Evolutionary conservation across 2,888 invertebrate genomes (phyloP), one percentile per base, ranked within the genome.

Genomic region (Pocota personata): DNA sequence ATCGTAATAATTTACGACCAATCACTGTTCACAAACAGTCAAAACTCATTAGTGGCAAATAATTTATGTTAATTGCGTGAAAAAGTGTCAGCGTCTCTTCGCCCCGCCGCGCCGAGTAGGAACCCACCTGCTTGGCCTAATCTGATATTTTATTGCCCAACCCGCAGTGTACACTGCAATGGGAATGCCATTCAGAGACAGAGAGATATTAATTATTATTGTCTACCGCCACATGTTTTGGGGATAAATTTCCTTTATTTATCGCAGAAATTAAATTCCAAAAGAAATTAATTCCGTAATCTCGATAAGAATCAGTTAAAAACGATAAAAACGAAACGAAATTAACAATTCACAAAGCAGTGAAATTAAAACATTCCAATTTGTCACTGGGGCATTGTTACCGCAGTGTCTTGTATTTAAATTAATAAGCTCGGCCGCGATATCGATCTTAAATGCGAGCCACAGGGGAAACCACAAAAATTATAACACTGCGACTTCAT

Each of bases 21-120:
- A 79, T 79, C 78, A 79, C 71, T 79, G 78, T 79, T 79, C 78
- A 79, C 71, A 79, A 79, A 79, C 78, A 64, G 78, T 79, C 78
- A 79, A 79, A 79, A 79, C 78, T 79, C 78, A 79, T 79, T 79
- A 79, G 78, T 71, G 78, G 57, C 62, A 72, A 79, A 79, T 72
- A 79, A 79, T 79, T 79, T 79, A 79, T 79, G 78, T 79, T 72
- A 71, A 79, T 72, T 79, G 71, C 78, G 71, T 79, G 71, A 79
- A 79, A 79, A 79, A 79, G 78, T 79, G 72, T 72, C 71, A 57
- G 64, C 55, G 19, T 40, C 62, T 55, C 62, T 16, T 27, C 30
- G 30, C 19, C 43, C 55, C 46, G 1, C 71, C 57, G 5, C 14
- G 14, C 7, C 40, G 12, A 24, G 14, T 27, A 12, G n/a, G 57